Evolutionary conservation across 2,888 invertebrate species (phyloP).

Genomic region (Cyaniris semiargus): DNA sequence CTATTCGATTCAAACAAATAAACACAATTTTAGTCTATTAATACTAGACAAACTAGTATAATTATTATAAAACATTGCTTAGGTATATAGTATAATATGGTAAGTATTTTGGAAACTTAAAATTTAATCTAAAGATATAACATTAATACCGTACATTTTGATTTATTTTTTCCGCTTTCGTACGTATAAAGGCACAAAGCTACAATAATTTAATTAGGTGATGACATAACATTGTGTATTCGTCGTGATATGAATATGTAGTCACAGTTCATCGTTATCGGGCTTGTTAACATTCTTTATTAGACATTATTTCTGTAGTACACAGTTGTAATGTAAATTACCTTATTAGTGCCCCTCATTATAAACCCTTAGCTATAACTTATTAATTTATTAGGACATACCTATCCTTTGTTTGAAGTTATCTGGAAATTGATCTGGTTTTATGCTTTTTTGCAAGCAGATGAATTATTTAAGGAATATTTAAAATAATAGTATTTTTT

Average conservation of each 20-base stretch:
- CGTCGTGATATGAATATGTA: constrained; percentile 16
- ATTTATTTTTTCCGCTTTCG: background rate
- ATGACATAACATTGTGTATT: background rate
- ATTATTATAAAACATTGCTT: no score
- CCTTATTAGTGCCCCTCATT: background rate
- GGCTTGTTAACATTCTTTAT: constrained; percentile 12
- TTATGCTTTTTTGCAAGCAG: background rate
- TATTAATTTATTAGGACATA: background rate
- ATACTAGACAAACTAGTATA: background rate
- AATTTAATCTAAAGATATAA: no score
- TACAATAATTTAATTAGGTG: background rate
- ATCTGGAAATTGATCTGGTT: background rate
- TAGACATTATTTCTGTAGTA: background rate
- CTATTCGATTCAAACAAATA: background rate
- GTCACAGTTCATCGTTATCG: background rate
- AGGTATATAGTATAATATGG: no score
- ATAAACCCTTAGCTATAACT: background rate
- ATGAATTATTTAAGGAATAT: background rate
- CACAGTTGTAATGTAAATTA: constrained; percentile 5
- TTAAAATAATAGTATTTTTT: background rate
- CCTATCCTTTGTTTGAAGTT: background rate
- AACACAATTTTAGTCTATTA: background rate
- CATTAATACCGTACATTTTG: no score
- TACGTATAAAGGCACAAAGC: background rate
- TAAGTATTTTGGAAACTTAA: no score